phyloP scores from a whole-genome alignment of 2,113 vertebrate species.

The Suncus etruscus region DNA sequence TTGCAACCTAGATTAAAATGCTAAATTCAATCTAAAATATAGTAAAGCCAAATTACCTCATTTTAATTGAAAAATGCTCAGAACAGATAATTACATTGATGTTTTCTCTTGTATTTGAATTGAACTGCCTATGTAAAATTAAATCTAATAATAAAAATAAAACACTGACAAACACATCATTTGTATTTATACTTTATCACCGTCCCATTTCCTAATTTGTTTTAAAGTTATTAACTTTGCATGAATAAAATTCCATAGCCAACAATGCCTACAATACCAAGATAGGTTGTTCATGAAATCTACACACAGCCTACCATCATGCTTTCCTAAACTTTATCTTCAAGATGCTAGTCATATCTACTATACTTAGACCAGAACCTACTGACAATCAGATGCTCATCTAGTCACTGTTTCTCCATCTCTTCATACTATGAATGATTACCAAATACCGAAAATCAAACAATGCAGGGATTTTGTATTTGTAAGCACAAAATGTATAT shows the following conservation, averaged over 20 bases:
- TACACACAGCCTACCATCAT: conserved; percentile 49
- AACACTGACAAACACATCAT: conserved; percentile 34
- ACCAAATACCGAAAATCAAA: background rate
- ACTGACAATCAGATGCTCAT: background rate
- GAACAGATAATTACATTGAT: conserved; percentile 70
- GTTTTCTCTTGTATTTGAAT: conserved; percentile 66
- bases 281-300: conserved; percentile 41
- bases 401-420: background rate
- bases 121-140: conserved; percentile 63
- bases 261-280: background rate
- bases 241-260: background rate
- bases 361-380: background rate
- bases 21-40: conserved; percentile 65
- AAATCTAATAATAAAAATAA: conserved; percentile 81
- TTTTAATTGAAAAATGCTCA: conserved; percentile 75
- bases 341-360: background rate
- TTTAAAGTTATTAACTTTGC: background rate
- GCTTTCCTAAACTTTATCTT: background rate
- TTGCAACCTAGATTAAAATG: conserved; percentile 50
- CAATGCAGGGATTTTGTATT: background rate
- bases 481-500: background rate
- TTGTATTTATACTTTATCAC: conserved; percentile 9
- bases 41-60: conserved; percentile 82
- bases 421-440: background rate
- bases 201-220: background rate